Conservation (phyloP, 1,140 invertebrate species). For the Hyles euphorbiae region DNA sequence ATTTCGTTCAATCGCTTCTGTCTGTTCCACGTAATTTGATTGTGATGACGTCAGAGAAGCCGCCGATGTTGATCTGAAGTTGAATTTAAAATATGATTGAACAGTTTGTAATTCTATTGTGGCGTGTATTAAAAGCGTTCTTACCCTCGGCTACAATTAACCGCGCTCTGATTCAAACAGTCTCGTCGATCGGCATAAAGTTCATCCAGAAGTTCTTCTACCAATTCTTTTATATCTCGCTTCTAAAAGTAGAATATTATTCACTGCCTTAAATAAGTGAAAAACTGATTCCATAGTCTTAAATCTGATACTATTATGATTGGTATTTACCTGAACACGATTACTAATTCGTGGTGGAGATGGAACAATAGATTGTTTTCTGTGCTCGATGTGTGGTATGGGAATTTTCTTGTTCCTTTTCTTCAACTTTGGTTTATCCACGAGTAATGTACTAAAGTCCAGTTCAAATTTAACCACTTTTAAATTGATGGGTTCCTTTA, state of each 20-base stretch:
- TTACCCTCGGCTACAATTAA: constrained; percentile 63
- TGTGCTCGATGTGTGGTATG: constrained; percentile 31
- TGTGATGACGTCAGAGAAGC: constrained; percentile 52
- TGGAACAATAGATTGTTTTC: constrained; percentile 37
- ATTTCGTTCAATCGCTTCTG: constrained; percentile 50
- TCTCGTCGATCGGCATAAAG: constrained; percentile 52
- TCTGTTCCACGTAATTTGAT: constrained; percentile 46
- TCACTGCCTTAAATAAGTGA: too few species aligned
- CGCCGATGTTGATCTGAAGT: constrained; percentile 48
- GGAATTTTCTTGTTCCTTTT: constrained; percentile 44
- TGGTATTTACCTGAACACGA: constrained; percentile 36
- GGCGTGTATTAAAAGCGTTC: background rate
- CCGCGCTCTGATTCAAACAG: constrained; percentile 48
- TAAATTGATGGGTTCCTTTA: constrained; percentile 57
- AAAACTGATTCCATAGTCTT: too few species aligned
- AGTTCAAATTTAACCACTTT: constrained; percentile 60
- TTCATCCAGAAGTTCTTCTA: constrained; percentile 66
- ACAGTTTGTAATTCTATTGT: background rate
- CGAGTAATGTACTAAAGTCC: constrained; percentile 41
- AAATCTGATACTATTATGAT: background rate
- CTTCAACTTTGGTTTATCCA: constrained; percentile 23
- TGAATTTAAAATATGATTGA: background rate
- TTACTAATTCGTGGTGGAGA: constrained; percentile 39
- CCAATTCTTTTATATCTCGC: constrained; percentile 69
- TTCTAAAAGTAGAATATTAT: constrained; percentile 41